Percentiles rank a stretch among this genome's conserved stretches.
Evolutionary conservation across 2,888 invertebrate genomes (phyloP).

Genomic region (Ischnus inquisitorius): DNA sequence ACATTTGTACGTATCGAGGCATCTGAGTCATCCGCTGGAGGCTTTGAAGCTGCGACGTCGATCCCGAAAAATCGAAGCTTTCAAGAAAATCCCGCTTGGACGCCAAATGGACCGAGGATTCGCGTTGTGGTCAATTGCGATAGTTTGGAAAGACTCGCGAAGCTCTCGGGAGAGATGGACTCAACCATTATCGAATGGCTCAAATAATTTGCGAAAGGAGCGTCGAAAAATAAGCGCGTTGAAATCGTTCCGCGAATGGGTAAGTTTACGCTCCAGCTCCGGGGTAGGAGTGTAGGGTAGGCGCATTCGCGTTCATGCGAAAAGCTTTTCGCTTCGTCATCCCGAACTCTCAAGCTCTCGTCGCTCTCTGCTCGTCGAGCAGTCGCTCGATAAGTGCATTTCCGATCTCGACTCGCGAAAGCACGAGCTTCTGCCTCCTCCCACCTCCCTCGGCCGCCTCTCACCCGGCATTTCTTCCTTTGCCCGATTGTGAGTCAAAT

Average conservation of each 20-base stretch:
- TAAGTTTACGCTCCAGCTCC: constrained; percentile 50
- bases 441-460: constrained; percentile 56
- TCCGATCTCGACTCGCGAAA: constrained; percentile 66
- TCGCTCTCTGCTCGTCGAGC: constrained; percentile 56
- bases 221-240: constrained; percentile 65
- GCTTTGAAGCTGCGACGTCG: background rate
- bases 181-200: constrained; percentile 59
- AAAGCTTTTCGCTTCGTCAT: constrained; percentile 70
- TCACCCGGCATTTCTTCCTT: constrained; percentile 59
- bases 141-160: constrained; percentile 41
- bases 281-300: background rate
- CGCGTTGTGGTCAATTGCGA: background rate
- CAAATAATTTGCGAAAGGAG: constrained; percentile 65
- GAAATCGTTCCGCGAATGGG: constrained; percentile 66
- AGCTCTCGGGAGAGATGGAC: constrained; percentile 7
- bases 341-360: constrained; percentile 43
- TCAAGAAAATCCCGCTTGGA: constrained; percentile 19
- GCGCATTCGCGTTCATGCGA: constrained; percentile 26
- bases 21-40: background rate
- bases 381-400: constrained; percentile 70
- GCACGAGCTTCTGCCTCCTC: constrained; percentile 42
- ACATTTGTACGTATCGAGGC: background rate
- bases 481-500: constrained; percentile 64
- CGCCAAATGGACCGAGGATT: constrained; percentile 3
- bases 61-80: background rate